These are phyloP conservation scores for Tiphia femorata DNA, from an alignment of 2,888 invertebrate species.

Conservation along the genomic window DNA sequence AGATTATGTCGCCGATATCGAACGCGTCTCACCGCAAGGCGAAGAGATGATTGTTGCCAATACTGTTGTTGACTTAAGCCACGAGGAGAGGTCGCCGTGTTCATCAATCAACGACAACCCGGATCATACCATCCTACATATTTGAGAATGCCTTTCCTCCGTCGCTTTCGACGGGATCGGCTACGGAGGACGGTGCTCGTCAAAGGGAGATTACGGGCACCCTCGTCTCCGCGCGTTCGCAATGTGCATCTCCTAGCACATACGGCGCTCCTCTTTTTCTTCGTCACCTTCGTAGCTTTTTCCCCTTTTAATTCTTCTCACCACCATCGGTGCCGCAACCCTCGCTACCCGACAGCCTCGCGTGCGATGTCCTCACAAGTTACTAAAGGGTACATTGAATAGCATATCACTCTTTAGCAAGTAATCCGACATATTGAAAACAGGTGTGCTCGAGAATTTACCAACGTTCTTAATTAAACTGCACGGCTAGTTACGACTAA, in stretches of 20 bases:
- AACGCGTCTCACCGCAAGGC: too few relatives aligned
- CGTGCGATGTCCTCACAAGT: too few relatives aligned
- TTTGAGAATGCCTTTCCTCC: slow-evolving; percentile 5
- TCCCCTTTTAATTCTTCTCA: neutral
- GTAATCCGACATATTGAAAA: too few relatives aligned
- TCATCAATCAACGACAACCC: slow-evolving; percentile 27
- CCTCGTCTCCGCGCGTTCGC: neutral
- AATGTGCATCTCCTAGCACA: neutral
- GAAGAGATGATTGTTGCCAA: too few relatives aligned
- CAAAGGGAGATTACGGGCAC: slow-evolving; percentile 12
- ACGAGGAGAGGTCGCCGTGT: neutral
- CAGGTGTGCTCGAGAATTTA: neutral
- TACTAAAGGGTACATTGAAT: too few relatives aligned
- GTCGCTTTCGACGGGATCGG: slow-evolving; percentile 6
- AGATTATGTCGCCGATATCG: too few relatives aligned
- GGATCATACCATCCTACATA: slow-evolving; percentile 12
- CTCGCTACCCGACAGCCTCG: too few relatives aligned
- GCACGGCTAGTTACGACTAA: neutral
- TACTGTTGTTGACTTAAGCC: too few relatives aligned
- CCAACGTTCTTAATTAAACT: neutral
- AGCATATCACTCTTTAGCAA: too few relatives aligned
- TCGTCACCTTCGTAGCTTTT: neutral
- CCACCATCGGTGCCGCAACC: neutral
- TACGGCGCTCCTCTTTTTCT: too few relatives aligned
- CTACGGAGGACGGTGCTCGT: slow-evolving; percentile 8